Base-by-base conservation (phyloP, 2,888 invertebrate species). In the Cistogaster globosa region DNA sequence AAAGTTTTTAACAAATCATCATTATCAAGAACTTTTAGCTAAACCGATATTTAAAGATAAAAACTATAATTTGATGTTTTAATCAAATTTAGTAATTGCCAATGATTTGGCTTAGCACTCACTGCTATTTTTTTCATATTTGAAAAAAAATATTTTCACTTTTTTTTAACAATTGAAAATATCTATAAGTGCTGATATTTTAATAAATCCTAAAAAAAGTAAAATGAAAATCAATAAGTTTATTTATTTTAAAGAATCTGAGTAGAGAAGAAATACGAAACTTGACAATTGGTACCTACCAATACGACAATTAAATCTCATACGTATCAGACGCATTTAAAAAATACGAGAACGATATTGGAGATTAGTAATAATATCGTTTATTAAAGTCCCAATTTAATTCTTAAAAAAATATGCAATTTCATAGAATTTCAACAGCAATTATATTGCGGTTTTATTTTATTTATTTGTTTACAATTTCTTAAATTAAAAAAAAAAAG, bases 171-270 rank as follows among this genome's bases (percentile, higher is more conserved):
- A 4, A 48, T n/a, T 5, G n/a, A 14, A 48, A 48, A 48, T 48
- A 48, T 48, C n/a, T 48, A 45, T 3, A 48, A 48, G 14, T 48
- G 45, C 45, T 48, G 45, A 48, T 48, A n/a, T 48, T 16, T 48
- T 16, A 53, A 20, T 53, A 53, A 53, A 11, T 11, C 18, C 9
- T 9, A 18, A 14, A 48, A 16, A 16, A 53, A 53, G 16, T 4
- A 53, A 20, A 53, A 53, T 18, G 18, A 53, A 20, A 83, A 22
- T 53, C 55, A 63, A 22, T 48, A 42, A 58, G 45, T 75, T 82
- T 76, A 75, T 75, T 82, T 82, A 63, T 82, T 72, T 79, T 36
- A 51, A 63, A 68, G 36, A 82, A 81, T 55, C 26, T 53, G 81
- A 81, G 74, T 60, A 32, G 51, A 20, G 4, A 9, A 32, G 69